Percentiles rank a stretch among this genome's conserved stretches.
phyloP scores from a whole-genome alignment of 2,888 invertebrate species.

The Phania funesta region DNA sequence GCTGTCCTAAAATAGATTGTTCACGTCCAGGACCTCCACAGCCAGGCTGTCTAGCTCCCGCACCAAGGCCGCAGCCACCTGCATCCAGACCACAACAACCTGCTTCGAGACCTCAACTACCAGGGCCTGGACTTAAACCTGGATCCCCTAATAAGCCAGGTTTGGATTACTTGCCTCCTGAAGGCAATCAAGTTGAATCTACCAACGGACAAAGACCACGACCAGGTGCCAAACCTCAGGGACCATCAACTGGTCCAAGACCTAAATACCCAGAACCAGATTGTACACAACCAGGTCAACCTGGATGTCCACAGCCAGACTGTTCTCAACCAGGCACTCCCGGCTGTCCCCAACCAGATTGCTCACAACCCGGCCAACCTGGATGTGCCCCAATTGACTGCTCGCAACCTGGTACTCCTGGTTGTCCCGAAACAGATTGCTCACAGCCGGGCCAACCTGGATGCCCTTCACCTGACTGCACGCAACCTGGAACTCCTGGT shows the following conservation, averaged over 20 bases:
- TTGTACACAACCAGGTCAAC: conserved; percentile 44
- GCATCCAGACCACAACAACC: conserved; percentile 39
- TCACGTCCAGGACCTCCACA: conserved; percentile 38
- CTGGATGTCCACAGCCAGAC: conserved; percentile 39
- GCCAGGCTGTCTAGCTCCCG: conserved; percentile 60
- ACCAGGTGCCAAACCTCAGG: conserved; percentile 38
- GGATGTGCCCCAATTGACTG: conserved; percentile 49
- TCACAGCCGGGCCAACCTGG: conserved; percentile 53
- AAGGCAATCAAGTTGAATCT: conserved; percentile 67
- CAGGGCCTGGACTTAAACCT: conserved; percentile 57
- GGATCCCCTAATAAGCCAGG: conserved; percentile 59
- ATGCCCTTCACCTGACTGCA: conserved; percentile 28
- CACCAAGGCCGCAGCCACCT: conserved; percentile 35
- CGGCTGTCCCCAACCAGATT: conserved; percentile 33
- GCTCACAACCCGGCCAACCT: conserved; percentile 61
- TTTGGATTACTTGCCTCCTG: conserved; percentile 68
- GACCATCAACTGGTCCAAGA: conserved; percentile 26
- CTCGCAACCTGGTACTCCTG: conserved; percentile 55
- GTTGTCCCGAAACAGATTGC: conserved; percentile 34
- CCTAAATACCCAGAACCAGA: conserved; percentile 37
- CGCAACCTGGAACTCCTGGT: conserved; percentile 50
- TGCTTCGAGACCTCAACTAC: conserved; percentile 33
- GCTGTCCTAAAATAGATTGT: conserved; percentile 15
- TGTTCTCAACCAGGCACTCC: conserved; percentile 50
- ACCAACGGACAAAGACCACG: conserved; percentile 52